Evolutionary conservation across 2,888 invertebrate genomes (phyloP).

Genomic region (Lasius fuliginosus): DNA sequence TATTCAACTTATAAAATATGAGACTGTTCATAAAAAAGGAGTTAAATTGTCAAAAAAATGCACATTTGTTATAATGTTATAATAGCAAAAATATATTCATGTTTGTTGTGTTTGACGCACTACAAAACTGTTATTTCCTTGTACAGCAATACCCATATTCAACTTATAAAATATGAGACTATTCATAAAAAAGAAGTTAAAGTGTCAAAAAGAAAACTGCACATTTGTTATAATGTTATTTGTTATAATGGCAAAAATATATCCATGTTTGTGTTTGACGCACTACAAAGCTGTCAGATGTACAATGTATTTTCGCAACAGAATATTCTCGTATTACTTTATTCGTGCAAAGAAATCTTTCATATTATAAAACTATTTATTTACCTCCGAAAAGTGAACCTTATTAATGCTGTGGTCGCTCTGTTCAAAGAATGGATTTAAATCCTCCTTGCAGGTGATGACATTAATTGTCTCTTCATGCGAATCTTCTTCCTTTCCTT

Average conservation of each 20-base stretch:
- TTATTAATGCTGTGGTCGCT: conserved; percentile 63
- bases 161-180: too few relatives aligned
- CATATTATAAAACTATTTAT: not conserved
- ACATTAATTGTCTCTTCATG: not conserved
- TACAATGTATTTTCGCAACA: not conserved
- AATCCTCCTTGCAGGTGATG: conserved; percentile 42
- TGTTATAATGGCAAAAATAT: not conserved
- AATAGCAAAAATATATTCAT: too few relatives aligned
- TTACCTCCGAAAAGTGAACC: conserved; percentile 62
- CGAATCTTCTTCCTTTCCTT: not conserved
- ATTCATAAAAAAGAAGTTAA: not conserved
- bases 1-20: not conserved
- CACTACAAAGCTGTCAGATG: not conserved
- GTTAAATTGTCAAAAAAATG: not conserved
- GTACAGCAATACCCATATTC: too few relatives aligned
- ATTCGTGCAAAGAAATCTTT: not conserved
- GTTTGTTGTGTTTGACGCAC: too few relatives aligned
- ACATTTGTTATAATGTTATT: not conserved
- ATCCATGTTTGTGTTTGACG: not conserved
- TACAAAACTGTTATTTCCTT: too few relatives aligned
- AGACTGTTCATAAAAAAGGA: not conserved
- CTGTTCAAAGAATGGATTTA: conserved; percentile 58
- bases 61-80: too few relatives aligned
- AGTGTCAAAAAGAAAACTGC: not conserved
- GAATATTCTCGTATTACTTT: not conserved